Evolutionary conservation across 2,113 vertebrate genomes (phyloP).

Genomic region (Brachirus orientalis): DNA sequence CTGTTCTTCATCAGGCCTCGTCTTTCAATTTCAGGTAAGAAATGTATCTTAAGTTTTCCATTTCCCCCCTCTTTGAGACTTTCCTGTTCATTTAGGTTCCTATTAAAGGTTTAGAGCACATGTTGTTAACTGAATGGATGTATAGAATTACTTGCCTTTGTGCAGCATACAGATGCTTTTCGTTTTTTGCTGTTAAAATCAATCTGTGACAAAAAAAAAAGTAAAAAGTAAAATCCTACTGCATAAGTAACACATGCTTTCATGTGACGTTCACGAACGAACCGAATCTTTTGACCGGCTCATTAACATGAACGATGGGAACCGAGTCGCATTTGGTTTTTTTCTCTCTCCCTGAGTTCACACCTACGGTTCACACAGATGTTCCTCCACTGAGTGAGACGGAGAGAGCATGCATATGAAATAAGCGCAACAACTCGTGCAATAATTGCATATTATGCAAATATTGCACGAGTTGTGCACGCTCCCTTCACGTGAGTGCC

Average conservation of each 20-base stretch:
- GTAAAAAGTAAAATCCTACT: background rate
- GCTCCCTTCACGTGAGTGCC: too few species aligned
- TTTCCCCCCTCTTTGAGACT: background rate
- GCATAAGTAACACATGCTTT: background rate
- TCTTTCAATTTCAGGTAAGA: conserved; percentile 56
- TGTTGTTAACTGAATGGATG: conserved; percentile 2
- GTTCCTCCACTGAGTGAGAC: too few species aligned
- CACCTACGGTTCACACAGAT: too few species aligned
- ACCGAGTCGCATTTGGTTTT: too few species aligned
- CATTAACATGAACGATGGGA: too few species aligned
- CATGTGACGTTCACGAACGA: too few species aligned
- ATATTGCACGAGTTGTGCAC: too few species aligned
- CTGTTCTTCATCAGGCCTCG: conserved; percentile 5
- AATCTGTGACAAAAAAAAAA: background rate
- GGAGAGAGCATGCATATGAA: too few species aligned
- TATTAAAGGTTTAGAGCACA: background rate
- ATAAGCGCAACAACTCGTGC: too few species aligned
- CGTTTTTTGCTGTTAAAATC: conserved; percentile 1
- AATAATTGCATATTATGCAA: too few species aligned
- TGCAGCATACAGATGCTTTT: background rate
- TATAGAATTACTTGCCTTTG: background rate
- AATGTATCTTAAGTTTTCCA: background rate
- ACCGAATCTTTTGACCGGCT: too few species aligned
- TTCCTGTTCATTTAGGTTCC: background rate
- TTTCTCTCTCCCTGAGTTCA: too few species aligned